Evolutionary conservation across 2,797 vertebrate species (phyloP).

Genomic region (Petrocephalus schoutedeni): DNA sequence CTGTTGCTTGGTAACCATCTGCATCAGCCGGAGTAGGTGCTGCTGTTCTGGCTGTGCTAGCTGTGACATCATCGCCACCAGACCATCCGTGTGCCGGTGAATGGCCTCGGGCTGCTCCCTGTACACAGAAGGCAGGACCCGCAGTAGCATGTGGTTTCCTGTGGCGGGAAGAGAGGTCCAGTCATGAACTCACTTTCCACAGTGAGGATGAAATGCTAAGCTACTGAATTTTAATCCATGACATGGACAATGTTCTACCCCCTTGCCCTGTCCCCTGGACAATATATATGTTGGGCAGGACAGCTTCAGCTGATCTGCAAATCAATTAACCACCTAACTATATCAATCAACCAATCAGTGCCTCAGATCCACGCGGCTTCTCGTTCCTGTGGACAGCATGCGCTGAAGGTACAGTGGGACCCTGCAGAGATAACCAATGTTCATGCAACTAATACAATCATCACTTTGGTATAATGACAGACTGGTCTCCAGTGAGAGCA

Average conservation of each 20-base stretch:
- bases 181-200: not conserved
- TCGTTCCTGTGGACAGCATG: not conserved
- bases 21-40: constrained; percentile 80
- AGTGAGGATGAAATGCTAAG: not conserved
- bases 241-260: not conserved
- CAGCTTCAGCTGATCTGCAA: not conserved
- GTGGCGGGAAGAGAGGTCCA: not conserved
- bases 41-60: constrained; percentile 75
- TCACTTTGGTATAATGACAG: constrained; percentile 12
- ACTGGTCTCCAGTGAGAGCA: constrained; percentile 6
- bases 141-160: constrained; percentile 85
- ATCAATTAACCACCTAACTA: not conserved
- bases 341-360: not conserved
- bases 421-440: not conserved
- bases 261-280: not conserved
- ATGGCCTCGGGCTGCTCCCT: constrained; percentile 71
- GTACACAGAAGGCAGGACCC: constrained; percentile 82
- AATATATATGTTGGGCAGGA: not conserved
- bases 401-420: not conserved
- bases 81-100: constrained; percentile 62
- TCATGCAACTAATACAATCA: not conserved
- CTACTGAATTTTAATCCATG: not conserved
- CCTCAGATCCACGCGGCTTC: not conserved
- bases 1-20: constrained; percentile 73
- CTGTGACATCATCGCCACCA: constrained; percentile 68